Conservation (phyloP, 2,113 vertebrate species). For the Callocephalon fimbriatum region DNA sequence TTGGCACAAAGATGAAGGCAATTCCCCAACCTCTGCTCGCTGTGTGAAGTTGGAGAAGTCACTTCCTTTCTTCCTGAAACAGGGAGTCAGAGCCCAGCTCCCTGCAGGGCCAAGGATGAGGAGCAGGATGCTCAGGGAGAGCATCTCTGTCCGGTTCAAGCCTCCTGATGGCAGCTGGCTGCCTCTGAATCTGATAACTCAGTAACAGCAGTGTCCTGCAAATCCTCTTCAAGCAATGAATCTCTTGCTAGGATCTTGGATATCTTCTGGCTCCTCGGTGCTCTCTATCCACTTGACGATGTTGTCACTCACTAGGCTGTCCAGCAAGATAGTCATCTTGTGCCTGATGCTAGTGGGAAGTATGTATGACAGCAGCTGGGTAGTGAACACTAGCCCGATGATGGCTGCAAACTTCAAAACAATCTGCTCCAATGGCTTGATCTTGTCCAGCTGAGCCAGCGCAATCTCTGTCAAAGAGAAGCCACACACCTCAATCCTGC, state of each 20-base stretch:
- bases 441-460: neutral
- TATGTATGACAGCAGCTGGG: neutral
- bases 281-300: neutral
- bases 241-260: neutral
- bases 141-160: neutral
- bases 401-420: neutral
- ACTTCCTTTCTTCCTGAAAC: neutral
- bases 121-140: neutral
- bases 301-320: neutral
- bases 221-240: conserved; percentile 34
- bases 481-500: neutral
- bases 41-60: fast-evolving
- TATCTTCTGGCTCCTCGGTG: neutral
- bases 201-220: neutral
- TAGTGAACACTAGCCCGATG: neutral
- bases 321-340: neutral
- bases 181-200: neutral
- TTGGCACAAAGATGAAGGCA: neutral
- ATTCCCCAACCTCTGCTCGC: fast-evolving
- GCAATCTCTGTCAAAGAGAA: neutral
- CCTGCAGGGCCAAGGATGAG: neutral
- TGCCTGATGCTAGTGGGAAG: neutral
- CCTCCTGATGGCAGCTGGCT: neutral
- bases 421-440: neutral
- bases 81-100: neutral